phyloP scores from a whole-genome alignment of 1,140 invertebrate genomes.

The Anoplolepis gracilipes region DNA sequence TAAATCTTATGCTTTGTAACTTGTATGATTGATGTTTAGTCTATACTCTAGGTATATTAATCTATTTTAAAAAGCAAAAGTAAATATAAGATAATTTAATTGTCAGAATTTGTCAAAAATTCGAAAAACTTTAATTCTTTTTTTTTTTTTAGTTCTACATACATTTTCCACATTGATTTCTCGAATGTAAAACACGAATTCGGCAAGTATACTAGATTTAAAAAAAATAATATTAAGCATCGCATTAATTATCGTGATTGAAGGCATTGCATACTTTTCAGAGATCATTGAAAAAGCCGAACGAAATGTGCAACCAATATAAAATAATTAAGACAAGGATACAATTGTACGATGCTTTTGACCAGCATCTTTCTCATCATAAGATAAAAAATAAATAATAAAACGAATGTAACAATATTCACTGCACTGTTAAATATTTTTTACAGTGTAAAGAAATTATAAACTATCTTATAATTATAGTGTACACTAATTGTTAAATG shows the following conservation, averaged over 20 bases:
- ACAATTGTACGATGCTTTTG: neutral
- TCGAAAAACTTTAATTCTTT: neutral
- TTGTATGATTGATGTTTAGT: neutral
- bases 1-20: neutral
- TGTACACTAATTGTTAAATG: constrained; percentile 63
- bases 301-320: neutral
- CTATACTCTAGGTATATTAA: neutral
- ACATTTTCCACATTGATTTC: neutral
- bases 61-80: neutral
- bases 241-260: constrained; percentile 27
- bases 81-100: neutral
- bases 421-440: constrained; percentile 7
- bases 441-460: neutral
- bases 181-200: neutral
- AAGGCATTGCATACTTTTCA: constrained; percentile 2
- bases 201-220: neutral
- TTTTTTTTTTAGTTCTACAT: neutral
- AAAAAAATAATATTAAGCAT: neutral
- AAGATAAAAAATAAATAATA: neutral
- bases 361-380: neutral
- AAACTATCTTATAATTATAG: constrained; percentile 36
- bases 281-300: neutral
- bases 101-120: neutral
- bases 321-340: constrained; percentile 16
- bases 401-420: neutral